Evolutionary conservation across 2,888 invertebrate genomes (phyloP).

Genomic region (Oxycera nigricornis): DNA sequence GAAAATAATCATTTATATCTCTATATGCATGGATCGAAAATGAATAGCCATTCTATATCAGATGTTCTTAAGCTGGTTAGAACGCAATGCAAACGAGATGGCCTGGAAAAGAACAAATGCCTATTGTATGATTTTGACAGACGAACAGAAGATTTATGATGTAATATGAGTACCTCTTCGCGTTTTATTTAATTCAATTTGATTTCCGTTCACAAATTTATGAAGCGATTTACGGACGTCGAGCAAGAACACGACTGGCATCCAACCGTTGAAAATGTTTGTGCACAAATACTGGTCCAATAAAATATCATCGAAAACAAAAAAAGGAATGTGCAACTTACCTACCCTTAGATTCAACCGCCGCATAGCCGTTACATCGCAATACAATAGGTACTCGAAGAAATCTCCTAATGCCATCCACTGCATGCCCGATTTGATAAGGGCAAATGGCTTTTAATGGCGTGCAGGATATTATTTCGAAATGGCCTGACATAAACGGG

Average conservation of each 20-base stretch:
- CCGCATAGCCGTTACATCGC: not conserved
- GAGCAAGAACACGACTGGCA: not conserved
- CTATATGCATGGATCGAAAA: no score
- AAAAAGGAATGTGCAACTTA: conserved; percentile 13
- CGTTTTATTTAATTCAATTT: conserved; percentile 11
- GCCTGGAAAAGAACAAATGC: conserved; percentile 18
- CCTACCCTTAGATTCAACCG: not conserved
- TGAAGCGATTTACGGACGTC: conserved; percentile 9
- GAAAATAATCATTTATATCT: no score
- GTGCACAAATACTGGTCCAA: not conserved
- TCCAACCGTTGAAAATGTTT: not conserved
- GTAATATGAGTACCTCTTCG: conserved; percentile 32
- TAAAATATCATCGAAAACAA: not conserved
- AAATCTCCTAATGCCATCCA: conserved; percentile 1
- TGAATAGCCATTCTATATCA: no score
- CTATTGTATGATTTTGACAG: conserved; percentile 36
- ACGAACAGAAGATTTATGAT: conserved; percentile 35
- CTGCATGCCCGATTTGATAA: conserved; percentile 26
- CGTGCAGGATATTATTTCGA: conserved; percentile 7
- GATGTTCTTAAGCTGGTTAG: no score
- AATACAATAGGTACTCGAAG: not conserved
- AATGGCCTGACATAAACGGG: conserved; percentile 26
- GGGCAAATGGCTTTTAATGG: conserved; percentile 36
- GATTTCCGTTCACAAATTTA: conserved; percentile 17
- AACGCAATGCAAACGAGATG: no score